Base-by-base conservation (phyloP, 2,113 vertebrate species). In the Atrichornis clamosus region DNA sequence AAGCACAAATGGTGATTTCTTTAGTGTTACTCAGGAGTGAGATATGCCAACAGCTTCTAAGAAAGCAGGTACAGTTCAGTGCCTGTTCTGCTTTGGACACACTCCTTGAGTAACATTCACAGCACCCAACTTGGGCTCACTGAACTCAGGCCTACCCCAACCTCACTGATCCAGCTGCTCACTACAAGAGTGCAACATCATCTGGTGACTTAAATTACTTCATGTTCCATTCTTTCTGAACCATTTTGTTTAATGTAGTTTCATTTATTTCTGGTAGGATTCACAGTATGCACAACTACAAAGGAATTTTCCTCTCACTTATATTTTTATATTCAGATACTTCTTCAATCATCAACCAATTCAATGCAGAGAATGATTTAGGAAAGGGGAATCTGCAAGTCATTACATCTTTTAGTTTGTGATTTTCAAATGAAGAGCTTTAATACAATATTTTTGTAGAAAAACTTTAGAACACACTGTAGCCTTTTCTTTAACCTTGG, bases 341-440 rank as follows among this genome's bases (percentile, higher is more conserved):
- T 70, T 82, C 74, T 84, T 95, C 64, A 77, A 80, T 79, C 50
- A 74, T 62, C 74, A 77, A 84, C n/a, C 10, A n/a, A 60, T 88
- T 89, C 83, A 96, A 83, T 52, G 53, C 44, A 90, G 50, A 95
- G 68, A 95, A 90, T 85, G 58, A 92, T 86, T 89, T 44, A 76
- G 55, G n/a, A 93, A 92, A 78, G 47, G 81, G 52, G 44, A 87
- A 94, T 93, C 26, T 92, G 59, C 80, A 91, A 97, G 50, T 83
- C 59, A 92, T 64, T 78, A 84, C 30, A 90, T 35, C 74, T 77
- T 85, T 87, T 87, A 91, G 60, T 42, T 89, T 85, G 47, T 67
- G 84, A 93, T 94, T 94, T 89, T 96, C 77, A 94, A 82, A 89
- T 73, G 32, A 96, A 86, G 41, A 95, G 84, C 65, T 93, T 91